Evolutionary conservation across 2,797 vertebrate genomes (phyloP), one percentile per base, ranked within the genome.

Genomic region (Chelon labrosus): DNA sequence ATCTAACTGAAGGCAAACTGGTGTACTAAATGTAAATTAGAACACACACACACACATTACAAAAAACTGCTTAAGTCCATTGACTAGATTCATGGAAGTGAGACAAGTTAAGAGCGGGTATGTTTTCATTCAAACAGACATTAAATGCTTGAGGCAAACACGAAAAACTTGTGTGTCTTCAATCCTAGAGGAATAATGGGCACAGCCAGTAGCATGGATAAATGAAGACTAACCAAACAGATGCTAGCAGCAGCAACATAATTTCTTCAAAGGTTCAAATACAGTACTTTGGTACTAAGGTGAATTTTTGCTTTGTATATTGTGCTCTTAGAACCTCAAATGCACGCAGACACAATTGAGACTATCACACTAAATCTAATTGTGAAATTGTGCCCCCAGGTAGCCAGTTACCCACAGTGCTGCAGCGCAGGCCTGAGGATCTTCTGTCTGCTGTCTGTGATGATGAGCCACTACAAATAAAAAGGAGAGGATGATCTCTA

Each of bases 381-480:
- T 77, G 77, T 51, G 55, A 63, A 37, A 56, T 64, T 52, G 66
- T 62, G 49, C 42, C 71, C 75, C 10, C 60, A 68, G 85, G 84
- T 61, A 56, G 70, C 67, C 42, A 20, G 65, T 63, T 38, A 58
- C 85, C 85, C n/a, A 53, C 72, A 22, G 77, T 1, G 80, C 79
- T 41, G 53, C 52, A 42, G 61, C 4, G 20, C 39, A 69, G 49
- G 35, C 20, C 67, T 16, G 59, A 46, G 49, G 73, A 47, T 51
- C 10, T 51, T 49, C 63, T 66, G 59, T 79, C 27, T 49, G 55
- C 71, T 7, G 14, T 73, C 83, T 85, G 73, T 11, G 55, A 89
- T 70, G 69, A 83, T 78, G 80, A 84, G 57, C 55, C 66, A n/a
- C 58, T 47, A 25, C 79, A 65, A 47, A 78, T 31, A 85, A 80